A percentile compares a stretch with the other conserved stretches of the same genome.
Evolutionary conservation across 2,888 invertebrate genomes (phyloP).

Genomic region (Bombyx huttoni): DNA sequence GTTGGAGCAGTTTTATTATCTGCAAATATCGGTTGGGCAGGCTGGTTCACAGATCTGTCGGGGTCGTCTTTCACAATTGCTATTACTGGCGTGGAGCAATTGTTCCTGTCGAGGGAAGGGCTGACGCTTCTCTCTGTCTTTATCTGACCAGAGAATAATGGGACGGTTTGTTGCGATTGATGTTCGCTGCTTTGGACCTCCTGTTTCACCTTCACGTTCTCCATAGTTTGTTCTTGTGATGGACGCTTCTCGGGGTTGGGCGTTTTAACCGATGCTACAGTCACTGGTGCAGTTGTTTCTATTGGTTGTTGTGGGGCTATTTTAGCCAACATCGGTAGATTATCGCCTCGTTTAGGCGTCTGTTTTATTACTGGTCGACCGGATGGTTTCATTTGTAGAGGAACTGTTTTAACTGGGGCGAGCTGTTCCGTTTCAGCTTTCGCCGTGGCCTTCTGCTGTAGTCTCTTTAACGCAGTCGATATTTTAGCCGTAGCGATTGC

Average conservation of each 20-base stretch:
- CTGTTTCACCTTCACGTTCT: slow-evolving; percentile 49
- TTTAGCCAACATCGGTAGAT: slow-evolving; percentile 23
- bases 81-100: slow-evolving; percentile 33
- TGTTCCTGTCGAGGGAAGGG: slow-evolving; percentile 24
- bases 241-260: slow-evolving; percentile 11
- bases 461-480: slow-evolving; percentile 20
- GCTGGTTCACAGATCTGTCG: slow-evolving; percentile 16
- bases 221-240: slow-evolving; percentile 15
- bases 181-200: slow-evolving; percentile 32
- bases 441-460: slow-evolving; percentile 26
- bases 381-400: slow-evolving; percentile 19
- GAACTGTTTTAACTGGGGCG: slow-evolving; percentile 16
- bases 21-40: slow-evolving; percentile 14
- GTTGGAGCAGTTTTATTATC: neutral
- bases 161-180: slow-evolving; percentile 20
- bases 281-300: slow-evolving; percentile 12
- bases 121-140: slow-evolving; percentile 47
- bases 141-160: slow-evolving; percentile 44
- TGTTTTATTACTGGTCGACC: slow-evolving; percentile 51
- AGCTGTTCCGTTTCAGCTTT: slow-evolving; percentile 21
- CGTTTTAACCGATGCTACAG: slow-evolving; percentile 3
- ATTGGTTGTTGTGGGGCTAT: slow-evolving; percentile 16
- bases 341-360: slow-evolving; percentile 51
- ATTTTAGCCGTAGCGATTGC: slow-evolving; percentile 6
- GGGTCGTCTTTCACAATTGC: slow-evolving; percentile 49